Evolutionary conservation across 2,797 vertebrate genomes (phyloP).

Genomic region (Allobates femoralis): DNA sequence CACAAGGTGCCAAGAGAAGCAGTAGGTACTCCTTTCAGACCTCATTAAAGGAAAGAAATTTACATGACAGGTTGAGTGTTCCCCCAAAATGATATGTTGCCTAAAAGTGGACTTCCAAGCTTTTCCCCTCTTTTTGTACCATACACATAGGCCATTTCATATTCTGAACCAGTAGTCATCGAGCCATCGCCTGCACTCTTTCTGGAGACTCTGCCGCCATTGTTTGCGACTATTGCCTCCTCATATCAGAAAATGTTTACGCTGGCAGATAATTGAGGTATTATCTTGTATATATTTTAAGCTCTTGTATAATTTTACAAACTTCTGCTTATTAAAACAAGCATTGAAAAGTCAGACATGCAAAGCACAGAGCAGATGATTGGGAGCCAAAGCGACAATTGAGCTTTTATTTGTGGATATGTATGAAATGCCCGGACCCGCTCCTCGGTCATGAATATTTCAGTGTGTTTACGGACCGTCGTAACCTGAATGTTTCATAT

Average conservation of each 20-base stretch:
- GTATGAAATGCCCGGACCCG: constrained; percentile 4
- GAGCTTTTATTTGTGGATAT: constrained; percentile 24
- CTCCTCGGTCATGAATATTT: constrained; percentile 45
- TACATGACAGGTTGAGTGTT: too few species aligned
- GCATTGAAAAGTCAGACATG: constrained; percentile 25
- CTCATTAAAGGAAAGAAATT: too few species aligned
- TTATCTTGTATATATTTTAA: neutral
- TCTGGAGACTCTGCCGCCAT: neutral
- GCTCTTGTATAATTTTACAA: neutral
- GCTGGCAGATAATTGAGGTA: neutral
- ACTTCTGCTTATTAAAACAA: constrained; percentile 6
- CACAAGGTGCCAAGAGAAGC: too few species aligned
- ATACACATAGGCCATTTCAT: too few species aligned
- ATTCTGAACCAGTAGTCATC: too few species aligned
- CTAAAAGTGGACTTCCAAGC: too few species aligned
- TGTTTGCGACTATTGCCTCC: neutral
- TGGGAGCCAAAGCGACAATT: constrained; percentile 6
- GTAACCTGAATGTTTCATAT: constrained; percentile 55
- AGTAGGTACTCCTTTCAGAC: too few species aligned
- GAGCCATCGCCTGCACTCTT: neutral
- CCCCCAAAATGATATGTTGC: too few species aligned
- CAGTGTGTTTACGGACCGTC: constrained; percentile 44
- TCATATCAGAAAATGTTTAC: neutral
- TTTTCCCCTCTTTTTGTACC: too few species aligned
- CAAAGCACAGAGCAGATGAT: constrained; percentile 24